Conservation (phyloP, 2,797 vertebrate genomes). For the Sphaeramia orbicularis region DNA sequence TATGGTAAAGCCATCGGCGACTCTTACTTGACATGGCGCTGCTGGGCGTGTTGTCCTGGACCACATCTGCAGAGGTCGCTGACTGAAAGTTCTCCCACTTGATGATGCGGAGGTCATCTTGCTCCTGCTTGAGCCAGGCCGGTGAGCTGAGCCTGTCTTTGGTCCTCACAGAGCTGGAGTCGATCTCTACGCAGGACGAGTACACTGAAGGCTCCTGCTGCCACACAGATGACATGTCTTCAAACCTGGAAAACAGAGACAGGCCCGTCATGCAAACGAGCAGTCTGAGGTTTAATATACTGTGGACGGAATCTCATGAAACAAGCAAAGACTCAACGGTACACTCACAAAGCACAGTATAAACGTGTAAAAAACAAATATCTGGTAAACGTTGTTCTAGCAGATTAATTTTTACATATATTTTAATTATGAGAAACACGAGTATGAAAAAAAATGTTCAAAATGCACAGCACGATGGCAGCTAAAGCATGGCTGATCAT, state of each 20-base stretch:
- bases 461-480: background rate
- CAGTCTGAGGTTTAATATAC: background rate
- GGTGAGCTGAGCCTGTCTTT: constrained; percentile 74
- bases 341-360: no score
- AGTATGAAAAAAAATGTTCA: background rate
- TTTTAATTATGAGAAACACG: no score
- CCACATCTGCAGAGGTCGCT: constrained; percentile 56
- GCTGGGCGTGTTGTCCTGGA: constrained; percentile 84
- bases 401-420: no score
- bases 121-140: constrained; percentile 82
- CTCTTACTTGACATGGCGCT: constrained; percentile 80
- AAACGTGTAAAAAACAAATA: no score
- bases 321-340: no score
- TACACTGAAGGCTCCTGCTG: constrained; percentile 76
- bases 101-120: constrained; percentile 75
- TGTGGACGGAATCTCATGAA: no score
- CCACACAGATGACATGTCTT: constrained; percentile 79
- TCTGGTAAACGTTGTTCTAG: no score
- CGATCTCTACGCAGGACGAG: constrained; percentile 79
- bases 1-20: background rate
- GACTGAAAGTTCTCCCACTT: constrained; percentile 79
- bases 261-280: background rate
- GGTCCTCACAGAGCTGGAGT: constrained; percentile 81
- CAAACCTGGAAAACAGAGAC: constrained; percentile 21
- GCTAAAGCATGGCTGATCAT: background rate